Conservation (phyloP, 2,113 vertebrate genomes). For the Mastomys coucha region DNA sequence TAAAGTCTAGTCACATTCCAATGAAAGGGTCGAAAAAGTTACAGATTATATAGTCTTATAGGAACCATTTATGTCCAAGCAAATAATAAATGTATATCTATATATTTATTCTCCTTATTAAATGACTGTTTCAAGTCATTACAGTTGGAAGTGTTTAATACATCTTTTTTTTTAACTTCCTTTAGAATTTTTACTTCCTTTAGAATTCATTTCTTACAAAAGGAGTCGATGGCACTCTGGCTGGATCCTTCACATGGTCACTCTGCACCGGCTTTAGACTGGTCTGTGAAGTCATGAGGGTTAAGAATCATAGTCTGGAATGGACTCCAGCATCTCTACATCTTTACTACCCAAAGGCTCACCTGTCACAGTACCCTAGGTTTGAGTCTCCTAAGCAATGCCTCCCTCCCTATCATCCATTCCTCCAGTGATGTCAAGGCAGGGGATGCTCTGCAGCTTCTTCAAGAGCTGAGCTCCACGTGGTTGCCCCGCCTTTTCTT, state of each 20-base stretch:
- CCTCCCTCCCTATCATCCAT: neutral
- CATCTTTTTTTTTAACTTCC: neutral
- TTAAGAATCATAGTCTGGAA: neutral
- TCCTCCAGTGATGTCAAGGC: neutral
- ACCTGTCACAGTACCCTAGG: neutral
- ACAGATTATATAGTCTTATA: neutral
- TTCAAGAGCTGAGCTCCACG: neutral
- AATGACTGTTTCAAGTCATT: neutral
- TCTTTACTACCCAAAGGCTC: too few species aligned
- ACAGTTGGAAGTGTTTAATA: neutral
- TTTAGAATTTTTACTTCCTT: neutral
- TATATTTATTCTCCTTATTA: neutral
- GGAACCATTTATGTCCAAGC: neutral
- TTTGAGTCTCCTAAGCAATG: neutral
- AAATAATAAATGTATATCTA: neutral
- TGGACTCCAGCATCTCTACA: neutral
- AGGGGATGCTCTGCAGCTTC: too few species aligned
- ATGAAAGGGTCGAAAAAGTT: neutral
- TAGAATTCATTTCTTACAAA: neutral
- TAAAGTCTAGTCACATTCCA: slow-evolving; percentile 39
- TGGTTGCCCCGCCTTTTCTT: neutral
- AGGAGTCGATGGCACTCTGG: neutral
- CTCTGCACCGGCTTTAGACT: neutral
- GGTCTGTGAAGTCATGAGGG: neutral
- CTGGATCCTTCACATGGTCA: neutral